phyloP scores from a whole-genome alignment of 2,113 vertebrate species.

The Morphnarchus princeps region DNA sequence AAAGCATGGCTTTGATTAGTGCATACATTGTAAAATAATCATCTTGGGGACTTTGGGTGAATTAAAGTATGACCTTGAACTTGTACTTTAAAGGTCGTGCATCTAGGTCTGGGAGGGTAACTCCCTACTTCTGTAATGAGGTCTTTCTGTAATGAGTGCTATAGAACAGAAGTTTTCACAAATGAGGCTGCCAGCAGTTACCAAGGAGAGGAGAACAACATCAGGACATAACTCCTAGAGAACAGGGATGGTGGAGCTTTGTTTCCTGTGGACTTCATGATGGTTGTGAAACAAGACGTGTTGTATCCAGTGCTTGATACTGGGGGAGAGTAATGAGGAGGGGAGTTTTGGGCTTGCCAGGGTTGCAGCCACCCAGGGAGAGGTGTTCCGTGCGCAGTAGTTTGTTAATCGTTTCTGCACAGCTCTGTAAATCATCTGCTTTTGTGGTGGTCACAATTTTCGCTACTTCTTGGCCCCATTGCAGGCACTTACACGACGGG shows the following conservation, averaged over 20 bases:
- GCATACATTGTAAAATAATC: constrained; percentile 30
- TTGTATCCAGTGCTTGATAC: not conserved
- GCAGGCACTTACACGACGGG: accelerated
- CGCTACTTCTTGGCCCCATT: not conserved
- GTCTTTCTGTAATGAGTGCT: not conserved
- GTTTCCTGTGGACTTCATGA: not conserved
- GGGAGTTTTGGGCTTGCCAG: not conserved
- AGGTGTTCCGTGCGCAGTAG: not conserved
- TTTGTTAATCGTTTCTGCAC: not conserved
- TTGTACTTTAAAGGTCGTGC: constrained; percentile 11
- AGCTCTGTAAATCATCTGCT: not conserved
- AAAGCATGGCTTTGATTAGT: constrained; percentile 58
- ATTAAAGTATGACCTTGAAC: constrained; percentile 45
- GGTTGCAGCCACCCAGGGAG: not conserved
- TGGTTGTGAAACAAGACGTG: not conserved
- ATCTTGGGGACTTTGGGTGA: constrained; percentile 26
- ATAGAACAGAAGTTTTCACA: constrained; percentile 10
- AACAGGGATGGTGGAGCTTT: not conserved
- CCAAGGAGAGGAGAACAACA: not conserved
- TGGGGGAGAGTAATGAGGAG: not conserved
- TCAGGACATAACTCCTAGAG: not conserved
- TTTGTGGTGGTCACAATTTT: not conserved
- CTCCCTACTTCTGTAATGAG: constrained; percentile 14
- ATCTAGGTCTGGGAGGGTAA: not conserved
- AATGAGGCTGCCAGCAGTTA: not conserved